Percentiles rank a stretch among this genome's conserved stretches.
These are phyloP conservation scores for Corythaeola cristata DNA, from an alignment of 2,113 vertebrate genomes.

Conservation along the genomic window DNA sequence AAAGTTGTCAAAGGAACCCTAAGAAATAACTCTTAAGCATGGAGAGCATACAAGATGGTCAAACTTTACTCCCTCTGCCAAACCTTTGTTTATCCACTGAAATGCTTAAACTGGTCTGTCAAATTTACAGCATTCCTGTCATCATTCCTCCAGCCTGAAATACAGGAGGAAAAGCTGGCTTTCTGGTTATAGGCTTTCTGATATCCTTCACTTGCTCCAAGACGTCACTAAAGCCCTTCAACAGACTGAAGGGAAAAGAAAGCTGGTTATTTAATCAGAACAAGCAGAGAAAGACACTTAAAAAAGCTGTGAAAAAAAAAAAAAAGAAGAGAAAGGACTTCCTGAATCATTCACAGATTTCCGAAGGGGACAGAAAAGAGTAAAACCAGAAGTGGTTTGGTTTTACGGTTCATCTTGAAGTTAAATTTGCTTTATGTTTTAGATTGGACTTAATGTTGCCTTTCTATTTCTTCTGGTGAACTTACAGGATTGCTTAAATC, in stretches of 20 bases:
- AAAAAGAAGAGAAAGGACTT: conserved; percentile 16
- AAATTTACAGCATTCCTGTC: neutral
- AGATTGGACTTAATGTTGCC: neutral
- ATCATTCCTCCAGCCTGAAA: neutral
- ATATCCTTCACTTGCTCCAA: conserved; percentile 16
- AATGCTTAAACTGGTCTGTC: neutral
- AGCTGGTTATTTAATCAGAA: conserved; percentile 3
- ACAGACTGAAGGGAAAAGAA: neutral
- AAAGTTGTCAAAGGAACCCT: neutral
- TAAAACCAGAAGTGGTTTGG: neutral
- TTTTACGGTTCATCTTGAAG: neutral
- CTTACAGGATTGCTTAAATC: neutral
- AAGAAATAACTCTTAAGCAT: neutral
- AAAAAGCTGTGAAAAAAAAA: neutral
- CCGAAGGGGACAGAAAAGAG: neutral
- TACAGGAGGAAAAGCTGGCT: neutral
- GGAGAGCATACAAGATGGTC: neutral
- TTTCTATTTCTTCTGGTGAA: neutral
- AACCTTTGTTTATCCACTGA: neutral
- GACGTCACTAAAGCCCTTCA: neutral
- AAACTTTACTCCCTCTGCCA: neutral
- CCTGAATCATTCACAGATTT: conserved; percentile 21
- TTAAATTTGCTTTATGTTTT: neutral
- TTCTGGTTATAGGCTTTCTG: neutral
- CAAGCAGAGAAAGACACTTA: neutral